Percentiles rank a stretch among this genome's conserved stretches.
Evolutionary conservation across 1,140 invertebrate genomes (phyloP).

Genomic region (Drosophila simulans): DNA sequence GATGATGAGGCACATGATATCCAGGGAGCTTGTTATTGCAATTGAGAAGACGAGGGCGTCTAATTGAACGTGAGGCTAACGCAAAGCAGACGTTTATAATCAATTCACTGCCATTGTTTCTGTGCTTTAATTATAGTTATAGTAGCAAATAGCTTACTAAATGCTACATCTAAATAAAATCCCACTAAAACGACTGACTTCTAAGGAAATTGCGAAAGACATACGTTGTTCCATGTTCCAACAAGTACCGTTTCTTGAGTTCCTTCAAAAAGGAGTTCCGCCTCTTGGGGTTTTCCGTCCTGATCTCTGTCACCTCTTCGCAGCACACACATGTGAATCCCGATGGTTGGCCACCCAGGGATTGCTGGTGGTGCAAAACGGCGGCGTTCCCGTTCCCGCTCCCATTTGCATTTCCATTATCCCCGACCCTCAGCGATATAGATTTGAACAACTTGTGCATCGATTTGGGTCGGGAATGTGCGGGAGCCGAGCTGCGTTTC

Average conservation of each 20-base stretch:
- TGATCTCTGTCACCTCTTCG: conserved; percentile 17
- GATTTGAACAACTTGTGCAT: conserved; percentile 60
- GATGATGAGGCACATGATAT: conserved; percentile 37
- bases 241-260: neutral
- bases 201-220: too few relatives aligned
- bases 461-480: conserved; percentile 21
- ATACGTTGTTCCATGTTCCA: too few relatives aligned
- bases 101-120: neutral
- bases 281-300: conserved; percentile 2
- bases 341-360: conserved; percentile 11
- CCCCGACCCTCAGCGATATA: conserved; percentile 50
- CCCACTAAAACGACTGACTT: too few relatives aligned
- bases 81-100: neutral
- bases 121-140: neutral
- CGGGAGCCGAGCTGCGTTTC: conserved; percentile 53
- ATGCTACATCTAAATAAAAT: too few relatives aligned
- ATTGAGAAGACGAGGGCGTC: conserved; percentile 30
- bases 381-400: conserved; percentile 9
- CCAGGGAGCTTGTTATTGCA: conserved; percentile 48
- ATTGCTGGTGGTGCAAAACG: conserved; percentile 31
- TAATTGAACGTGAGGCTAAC: conserved; percentile 54
- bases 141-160: too few relatives aligned
- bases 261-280: neutral
- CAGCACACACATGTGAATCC: conserved; percentile 75
- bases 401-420: neutral